These are phyloP conservation scores for Laticauda laticaudata DNA, from an alignment of 2,113 vertebrate species.

Conservation along the genomic window DNA sequence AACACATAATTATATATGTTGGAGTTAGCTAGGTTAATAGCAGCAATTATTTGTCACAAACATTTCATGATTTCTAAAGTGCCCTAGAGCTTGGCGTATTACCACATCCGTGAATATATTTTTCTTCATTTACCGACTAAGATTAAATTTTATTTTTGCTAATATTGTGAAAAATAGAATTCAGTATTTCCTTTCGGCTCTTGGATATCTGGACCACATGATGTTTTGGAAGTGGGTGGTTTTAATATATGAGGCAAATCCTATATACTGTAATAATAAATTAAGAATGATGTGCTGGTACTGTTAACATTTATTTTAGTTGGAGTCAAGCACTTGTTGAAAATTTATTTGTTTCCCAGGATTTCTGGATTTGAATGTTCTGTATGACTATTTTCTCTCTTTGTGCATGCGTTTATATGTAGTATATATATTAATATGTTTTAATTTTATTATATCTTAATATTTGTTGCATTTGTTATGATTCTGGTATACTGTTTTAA, in stretches of 20 bases:
- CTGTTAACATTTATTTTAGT: neutral
- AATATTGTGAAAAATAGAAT: neutral
- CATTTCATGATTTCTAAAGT: slow-evolving; percentile 20
- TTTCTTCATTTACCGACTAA: neutral
- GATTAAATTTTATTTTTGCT: neutral
- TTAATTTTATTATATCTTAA: neutral
- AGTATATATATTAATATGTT: neutral
- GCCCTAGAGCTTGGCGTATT: neutral
- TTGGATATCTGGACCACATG: neutral
- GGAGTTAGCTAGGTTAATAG: slow-evolving; percentile 9
- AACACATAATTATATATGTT: slow-evolving; percentile 18
- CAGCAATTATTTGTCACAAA: slow-evolving; percentile 18
- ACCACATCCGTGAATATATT: slow-evolving; percentile 3
- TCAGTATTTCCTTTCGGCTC: neutral
- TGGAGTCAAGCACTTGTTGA: neutral
- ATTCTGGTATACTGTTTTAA: neutral
- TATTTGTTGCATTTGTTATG: neutral
- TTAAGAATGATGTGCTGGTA: neutral
- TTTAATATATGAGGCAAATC: neutral
- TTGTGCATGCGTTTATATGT: neutral
- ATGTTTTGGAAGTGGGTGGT: neutral
- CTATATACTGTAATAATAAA: neutral
- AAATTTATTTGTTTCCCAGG: neutral
- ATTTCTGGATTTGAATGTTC: neutral
- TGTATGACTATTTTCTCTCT: neutral